Evolutionary conservation across 2,113 vertebrate genomes (phyloP).

Genomic region (Coracopsis vasa): DNA sequence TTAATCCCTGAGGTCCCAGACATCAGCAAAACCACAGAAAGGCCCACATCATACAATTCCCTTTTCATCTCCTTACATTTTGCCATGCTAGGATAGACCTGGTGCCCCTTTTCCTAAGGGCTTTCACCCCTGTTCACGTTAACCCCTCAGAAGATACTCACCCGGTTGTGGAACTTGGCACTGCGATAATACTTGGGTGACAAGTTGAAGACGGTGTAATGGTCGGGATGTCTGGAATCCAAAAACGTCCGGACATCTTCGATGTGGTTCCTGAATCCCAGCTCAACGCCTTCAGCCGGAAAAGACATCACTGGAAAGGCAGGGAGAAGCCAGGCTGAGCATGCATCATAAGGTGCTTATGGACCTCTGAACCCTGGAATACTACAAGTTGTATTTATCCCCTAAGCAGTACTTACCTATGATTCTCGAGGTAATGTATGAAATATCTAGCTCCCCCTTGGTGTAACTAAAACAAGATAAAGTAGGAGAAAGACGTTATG

Average conservation of each 20-base stretch:
- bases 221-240: slow-evolving; percentile 94
- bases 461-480: slow-evolving; percentile 83
- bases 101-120: neutral
- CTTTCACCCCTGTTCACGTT: neutral
- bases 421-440: slow-evolving; percentile 96
- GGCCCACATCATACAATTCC: neutral
- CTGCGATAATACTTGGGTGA: slow-evolving; percentile 96
- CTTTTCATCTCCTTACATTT: neutral
- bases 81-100: neutral
- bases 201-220: slow-evolving; percentile 98
- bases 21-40: neutral
- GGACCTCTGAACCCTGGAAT: neutral
- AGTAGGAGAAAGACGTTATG: neutral
- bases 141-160: slow-evolving; percentile 57
- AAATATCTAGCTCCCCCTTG: slow-evolving; percentile 97
- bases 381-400: accelerated
- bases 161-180: slow-evolving; percentile 97
- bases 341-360: accelerated
- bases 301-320: slow-evolving; percentile 90
- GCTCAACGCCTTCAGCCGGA: slow-evolving; percentile 90
- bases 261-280: slow-evolving; percentile 96
- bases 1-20: neutral
- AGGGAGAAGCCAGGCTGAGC: neutral
- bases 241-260: slow-evolving; percentile 97
- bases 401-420: slow-evolving; percentile 82